Conservation (phyloP, 2,113 vertebrate species). For the Cygnus buccinator region DNA sequence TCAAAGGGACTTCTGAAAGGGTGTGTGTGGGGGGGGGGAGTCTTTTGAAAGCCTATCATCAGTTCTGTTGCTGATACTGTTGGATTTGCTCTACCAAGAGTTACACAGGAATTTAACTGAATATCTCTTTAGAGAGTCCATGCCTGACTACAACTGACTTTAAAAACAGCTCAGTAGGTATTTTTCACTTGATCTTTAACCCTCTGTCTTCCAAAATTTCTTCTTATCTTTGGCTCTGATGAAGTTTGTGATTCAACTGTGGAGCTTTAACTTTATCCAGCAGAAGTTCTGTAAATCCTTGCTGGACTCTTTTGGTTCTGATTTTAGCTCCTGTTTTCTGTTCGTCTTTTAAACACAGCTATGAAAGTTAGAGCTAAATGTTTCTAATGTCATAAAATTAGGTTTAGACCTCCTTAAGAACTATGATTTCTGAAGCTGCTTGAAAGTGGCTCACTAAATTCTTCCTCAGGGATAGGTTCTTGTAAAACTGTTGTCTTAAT, state of each 20-base stretch:
- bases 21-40: too few species aligned
- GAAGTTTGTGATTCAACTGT: background rate
- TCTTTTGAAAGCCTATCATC: background rate
- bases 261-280: background rate
- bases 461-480: background rate
- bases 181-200: constrained; percentile 13
- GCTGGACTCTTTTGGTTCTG: background rate
- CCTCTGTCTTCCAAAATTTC: background rate
- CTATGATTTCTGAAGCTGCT: background rate
- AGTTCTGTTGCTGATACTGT: background rate
- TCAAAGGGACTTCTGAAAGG: background rate
- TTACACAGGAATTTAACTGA: background rate
- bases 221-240: background rate
- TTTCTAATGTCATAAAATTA: constrained; percentile 12
- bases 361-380: background rate
- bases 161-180: background rate
- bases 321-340: constrained; percentile 1
- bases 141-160: background rate
- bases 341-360: background rate
- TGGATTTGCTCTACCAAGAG: background rate
- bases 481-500: background rate
- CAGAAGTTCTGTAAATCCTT: constrained; percentile 11
- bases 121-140: background rate
- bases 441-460: background rate
- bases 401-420: background rate